phyloP scores from a whole-genome alignment of 2,888 invertebrate species.

The Pandemis cinnamomeana region DNA sequence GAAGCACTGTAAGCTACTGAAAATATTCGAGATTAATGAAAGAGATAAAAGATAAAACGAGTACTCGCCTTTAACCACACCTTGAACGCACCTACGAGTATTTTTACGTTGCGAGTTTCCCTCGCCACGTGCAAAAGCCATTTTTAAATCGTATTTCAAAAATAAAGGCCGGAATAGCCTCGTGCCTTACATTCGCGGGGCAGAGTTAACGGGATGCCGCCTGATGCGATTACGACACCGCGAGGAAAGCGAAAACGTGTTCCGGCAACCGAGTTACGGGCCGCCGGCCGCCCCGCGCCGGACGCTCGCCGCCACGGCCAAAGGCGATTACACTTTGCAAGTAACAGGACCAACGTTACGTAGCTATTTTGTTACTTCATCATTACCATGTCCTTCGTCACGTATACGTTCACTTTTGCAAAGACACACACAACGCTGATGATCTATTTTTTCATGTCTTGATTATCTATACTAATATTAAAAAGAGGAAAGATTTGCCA shows the following conservation, averaged over 20 bases:
- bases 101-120: background rate
- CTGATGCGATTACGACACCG: slow-evolving; percentile 31
- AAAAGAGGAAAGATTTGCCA: too few relatives aligned
- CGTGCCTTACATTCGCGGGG: background rate
- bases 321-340: slow-evolving; percentile 19
- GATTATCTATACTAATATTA: too few relatives aligned
- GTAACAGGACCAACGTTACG: background rate
- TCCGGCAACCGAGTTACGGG: slow-evolving; percentile 17
- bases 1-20: too few relatives aligned
- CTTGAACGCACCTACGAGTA: too few relatives aligned
- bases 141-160: background rate
- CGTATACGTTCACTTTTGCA: too few relatives aligned
- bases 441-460: too few relatives aligned
- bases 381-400: too few relatives aligned
- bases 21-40: too few relatives aligned
- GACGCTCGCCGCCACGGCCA: background rate
- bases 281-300: background rate
- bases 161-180: background rate
- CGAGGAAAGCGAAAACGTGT: slow-evolving; percentile 29
- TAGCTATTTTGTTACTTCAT: background rate
- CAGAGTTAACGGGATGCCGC: background rate
- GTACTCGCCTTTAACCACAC: too few relatives aligned
- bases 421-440: too few relatives aligned
- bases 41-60: too few relatives aligned
- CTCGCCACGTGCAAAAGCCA: background rate